Base-by-base conservation (phyloP, 2,797 vertebrate genomes). In the Anguilla marmorata region DNA sequence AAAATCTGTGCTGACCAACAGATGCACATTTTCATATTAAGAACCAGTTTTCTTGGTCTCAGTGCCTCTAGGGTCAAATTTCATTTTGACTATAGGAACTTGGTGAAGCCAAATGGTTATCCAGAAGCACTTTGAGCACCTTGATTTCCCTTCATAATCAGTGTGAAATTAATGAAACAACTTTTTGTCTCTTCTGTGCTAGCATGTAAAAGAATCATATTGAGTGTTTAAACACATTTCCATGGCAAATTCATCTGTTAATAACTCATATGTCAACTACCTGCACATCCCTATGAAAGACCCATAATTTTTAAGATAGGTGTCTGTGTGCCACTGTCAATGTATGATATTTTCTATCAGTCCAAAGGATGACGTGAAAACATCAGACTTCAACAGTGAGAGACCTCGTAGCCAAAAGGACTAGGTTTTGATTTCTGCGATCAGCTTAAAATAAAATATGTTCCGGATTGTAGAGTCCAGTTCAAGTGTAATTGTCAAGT, bases 391-490 rank as follows among this genome's bases (percentile, higher is more conserved):
- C 16, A 58, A 19, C 14, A 58, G 16, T 19, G 56, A 58, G 16
- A 58, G 56, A 3, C 56, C 56, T 58, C 14, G 56, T 19, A 58
- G 56, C 60, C 60, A n/a, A 16, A 60, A 45, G 41, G 41, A 45
- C 41, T 45, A 45, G 41, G 41, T 45, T 45, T 45, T 45, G 5
- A 66, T 66, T 3, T 24, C 60, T 27, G 60, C 24, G 6, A n/a
- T 66, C 60, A 66, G 3, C 19, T 60, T 60, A 60, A 60, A 69
- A 69, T n/a, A 5, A 66, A 27, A 1, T 9, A 8, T n/a, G 9
- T 21, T 14, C 0, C 45, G 86, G 91, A 90, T 87, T 89, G 88
- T 72, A 88, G 88, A 69, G 74, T 69, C 87, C 88, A 89, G 91
- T 89, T 90, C 89, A 87, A 86, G 88, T 89, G 87, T 14, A 69